Evolutionary conservation across 2,113 vertebrate genomes (phyloP).

Genomic region (Eolophus roseicapilla): DNA sequence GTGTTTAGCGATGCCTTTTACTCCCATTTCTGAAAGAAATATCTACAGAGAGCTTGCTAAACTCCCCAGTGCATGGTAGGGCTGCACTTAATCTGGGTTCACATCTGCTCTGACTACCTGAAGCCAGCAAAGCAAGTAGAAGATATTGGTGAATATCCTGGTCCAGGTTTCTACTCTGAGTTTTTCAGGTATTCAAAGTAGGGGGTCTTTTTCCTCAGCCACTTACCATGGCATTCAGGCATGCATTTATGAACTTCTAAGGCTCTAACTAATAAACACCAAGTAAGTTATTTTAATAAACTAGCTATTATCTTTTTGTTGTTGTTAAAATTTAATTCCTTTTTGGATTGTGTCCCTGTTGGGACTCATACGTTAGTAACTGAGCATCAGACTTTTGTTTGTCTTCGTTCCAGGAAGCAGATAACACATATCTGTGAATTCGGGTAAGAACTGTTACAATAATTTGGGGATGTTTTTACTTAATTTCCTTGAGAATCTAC

Average conservation of each 20-base stretch:
- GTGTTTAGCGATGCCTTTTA: neutral
- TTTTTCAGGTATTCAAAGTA: neutral
- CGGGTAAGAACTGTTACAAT: neutral
- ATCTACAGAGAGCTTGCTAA: neutral
- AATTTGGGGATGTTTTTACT: neutral
- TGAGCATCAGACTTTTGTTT: neutral
- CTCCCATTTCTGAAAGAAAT: neutral
- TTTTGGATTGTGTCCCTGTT: neutral
- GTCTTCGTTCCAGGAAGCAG: neutral
- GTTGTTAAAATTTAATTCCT: neutral
- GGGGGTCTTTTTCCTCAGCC: neutral
- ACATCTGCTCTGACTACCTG: neutral
- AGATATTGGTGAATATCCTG: neutral
- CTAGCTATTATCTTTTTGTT: neutral
- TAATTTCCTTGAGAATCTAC: neutral
- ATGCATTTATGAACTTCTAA: neutral
- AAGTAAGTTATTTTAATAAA: neutral
- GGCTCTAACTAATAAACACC: neutral
- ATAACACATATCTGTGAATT: neutral
- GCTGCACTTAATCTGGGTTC: neutral
- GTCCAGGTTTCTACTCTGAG: neutral
- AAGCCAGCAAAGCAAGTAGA: neutral
- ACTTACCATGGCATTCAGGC: neutral
- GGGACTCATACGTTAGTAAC: neutral
- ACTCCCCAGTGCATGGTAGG: neutral